Evolutionary conservation across 2,113 vertebrate genomes (phyloP), one percentile per base, ranked within the genome.

Genomic region (Cromileptes altivelis): DNA sequence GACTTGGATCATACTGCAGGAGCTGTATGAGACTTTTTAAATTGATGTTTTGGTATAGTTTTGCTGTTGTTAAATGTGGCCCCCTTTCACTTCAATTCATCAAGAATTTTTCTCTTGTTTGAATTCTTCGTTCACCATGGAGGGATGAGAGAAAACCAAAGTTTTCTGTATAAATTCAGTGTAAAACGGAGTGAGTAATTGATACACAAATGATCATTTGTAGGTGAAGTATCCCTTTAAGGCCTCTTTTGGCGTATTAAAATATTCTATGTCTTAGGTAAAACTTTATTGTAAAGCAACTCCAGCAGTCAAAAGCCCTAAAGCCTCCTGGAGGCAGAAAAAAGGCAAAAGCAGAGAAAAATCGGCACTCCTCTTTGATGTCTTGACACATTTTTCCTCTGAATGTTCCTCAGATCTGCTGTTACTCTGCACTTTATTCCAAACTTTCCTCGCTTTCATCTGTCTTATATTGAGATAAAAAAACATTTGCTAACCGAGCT

Each of bases 391-490:
- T 50, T 70, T 87, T 55, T 67, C 42, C 23, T 74, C 37, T 8
- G 47, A 84, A 27, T 58, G 33, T 60, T 64, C 75, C 56, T 77
- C 69, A 84, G 57, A 79, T 85, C 71, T 83, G 61, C n/a, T 79
- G 27, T 68, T 75, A 33, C 72, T 74, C 57, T 55, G 50, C 68
- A 70, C 37, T 53, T 25, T 77, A 64, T 37, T 57, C 23, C n/a
- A 79, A 49, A 82, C 14, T 7, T 78, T 45, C 30, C 42, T 72
- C 49, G 19, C 77, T 75, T 76, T 78, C 61, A 80, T 77, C 64
- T 72, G 19, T 63, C 50, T 68, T 27, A 37, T 58, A 30, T 76
- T 62, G 11, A 33, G n/a, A 80, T 80, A 37, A 58, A 37, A 58
- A 68, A 72, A 77, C 40, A 18, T 63, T 83, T 23, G 27, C 55